phyloP scores from a whole-genome alignment of 2,888 invertebrate species.

The Eupithecia subumbrata region DNA sequence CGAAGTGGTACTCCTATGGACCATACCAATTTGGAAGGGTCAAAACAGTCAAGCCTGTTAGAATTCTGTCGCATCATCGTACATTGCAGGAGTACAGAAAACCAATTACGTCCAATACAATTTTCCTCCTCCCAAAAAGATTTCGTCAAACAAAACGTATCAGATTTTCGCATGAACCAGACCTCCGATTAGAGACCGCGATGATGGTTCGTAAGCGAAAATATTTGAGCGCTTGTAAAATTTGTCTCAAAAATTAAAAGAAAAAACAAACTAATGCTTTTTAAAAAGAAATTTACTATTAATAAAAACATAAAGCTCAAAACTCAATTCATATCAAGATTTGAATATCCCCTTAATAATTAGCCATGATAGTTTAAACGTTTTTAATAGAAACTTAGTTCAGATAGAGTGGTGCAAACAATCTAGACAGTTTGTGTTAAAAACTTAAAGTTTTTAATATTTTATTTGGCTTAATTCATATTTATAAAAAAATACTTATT shows the following conservation, averaged over 20 bases:
- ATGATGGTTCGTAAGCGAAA: background rate
- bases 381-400: background rate
- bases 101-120: conserved; percentile 34
- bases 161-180: conserved; percentile 18
- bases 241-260: background rate
- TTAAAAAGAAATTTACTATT: background rate
- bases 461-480: background rate
- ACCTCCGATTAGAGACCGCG: conserved; percentile 16
- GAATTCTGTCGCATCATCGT: conserved; percentile 12
- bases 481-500: too few relatives aligned
- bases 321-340: too few relatives aligned
- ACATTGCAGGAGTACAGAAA: conserved; percentile 16
- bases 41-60: conserved; percentile 6
- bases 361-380: too few relatives aligned
- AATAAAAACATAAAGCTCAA: background rate
- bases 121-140: conserved; percentile 27
- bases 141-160: conserved; percentile 36
- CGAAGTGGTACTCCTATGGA: background rate
- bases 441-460: background rate
- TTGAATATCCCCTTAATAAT: too few relatives aligned
- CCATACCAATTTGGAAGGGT: background rate
- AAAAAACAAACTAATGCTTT: background rate
- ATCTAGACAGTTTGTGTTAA: background rate
- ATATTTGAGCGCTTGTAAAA: background rate
- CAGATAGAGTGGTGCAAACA: background rate